These are phyloP conservation scores for Uropsilus gracilis DNA, from an alignment of 2,113 vertebrate species.

Conservation along the genomic window DNA sequence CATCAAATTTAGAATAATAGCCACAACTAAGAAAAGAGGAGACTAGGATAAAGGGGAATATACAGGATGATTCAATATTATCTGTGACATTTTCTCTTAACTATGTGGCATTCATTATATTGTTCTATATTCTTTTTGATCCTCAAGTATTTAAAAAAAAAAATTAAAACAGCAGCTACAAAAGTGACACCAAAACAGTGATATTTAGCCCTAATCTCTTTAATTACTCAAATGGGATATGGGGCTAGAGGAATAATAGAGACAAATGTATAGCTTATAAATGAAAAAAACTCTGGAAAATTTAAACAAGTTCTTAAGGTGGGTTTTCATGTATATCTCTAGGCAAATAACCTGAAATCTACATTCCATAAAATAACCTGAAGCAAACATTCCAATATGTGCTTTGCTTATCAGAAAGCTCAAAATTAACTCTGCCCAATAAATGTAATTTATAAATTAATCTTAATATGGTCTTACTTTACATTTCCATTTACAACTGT, in stretches of 20 bases:
- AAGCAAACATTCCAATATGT: not conserved
- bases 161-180: not conserved
- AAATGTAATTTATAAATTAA: not conserved
- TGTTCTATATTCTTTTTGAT: not conserved
- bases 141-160: slow-evolving; percentile 1
- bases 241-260: not conserved
- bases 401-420: not conserved
- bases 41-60: not conserved
- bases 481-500: not conserved
- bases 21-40: not conserved
- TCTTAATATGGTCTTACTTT: not conserved
- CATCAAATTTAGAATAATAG: slow-evolving; percentile 7
- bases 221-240: not conserved
- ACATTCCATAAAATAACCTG: not conserved
- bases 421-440: slow-evolving; percentile 32
- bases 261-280: not conserved
- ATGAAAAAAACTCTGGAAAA: slow-evolving; percentile 14
- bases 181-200: not conserved
- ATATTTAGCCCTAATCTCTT: not conserved
- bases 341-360: slow-evolving; percentile 18
- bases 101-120: not conserved
- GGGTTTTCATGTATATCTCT: not conserved
- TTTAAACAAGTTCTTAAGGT: not conserved
- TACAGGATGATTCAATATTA: not conserved
- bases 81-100: not conserved